Conservation (phyloP, 2,888 invertebrate genomes). For the Scaptomyza polygonia region DNA sequence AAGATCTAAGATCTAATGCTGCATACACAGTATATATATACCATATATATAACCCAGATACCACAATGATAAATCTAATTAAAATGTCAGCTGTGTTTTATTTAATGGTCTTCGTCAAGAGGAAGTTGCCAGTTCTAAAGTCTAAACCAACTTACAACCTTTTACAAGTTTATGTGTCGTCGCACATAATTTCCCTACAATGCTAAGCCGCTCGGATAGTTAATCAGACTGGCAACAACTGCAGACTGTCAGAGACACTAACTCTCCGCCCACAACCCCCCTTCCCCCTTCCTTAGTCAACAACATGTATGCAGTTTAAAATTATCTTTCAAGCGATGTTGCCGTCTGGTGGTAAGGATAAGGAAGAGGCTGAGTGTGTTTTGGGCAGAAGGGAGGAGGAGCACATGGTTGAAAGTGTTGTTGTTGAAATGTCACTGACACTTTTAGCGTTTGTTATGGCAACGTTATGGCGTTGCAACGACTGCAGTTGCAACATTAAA, state of each 20-base stretch:
- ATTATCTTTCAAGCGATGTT: slow-evolving; percentile 28
- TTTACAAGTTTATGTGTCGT: slow-evolving; percentile 4
- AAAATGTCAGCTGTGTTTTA: slow-evolving; percentile 16
- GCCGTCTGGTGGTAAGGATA: slow-evolving; percentile 1
- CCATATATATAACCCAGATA: neutral
- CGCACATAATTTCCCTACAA: slow-evolving; percentile 26
- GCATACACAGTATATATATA: neutral
- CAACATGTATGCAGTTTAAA: slow-evolving; percentile 12
- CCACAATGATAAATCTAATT: slow-evolving; percentile 19
- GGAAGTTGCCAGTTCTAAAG: slow-evolving; percentile 17
- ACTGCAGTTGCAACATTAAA: slow-evolving; percentile 50
- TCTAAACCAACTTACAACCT: slow-evolving; percentile 5
- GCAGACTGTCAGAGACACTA: slow-evolving; percentile 26
- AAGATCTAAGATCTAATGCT: neutral
- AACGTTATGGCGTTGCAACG: slow-evolving; percentile 15
- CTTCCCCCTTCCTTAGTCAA: neutral
- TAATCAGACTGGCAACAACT: slow-evolving; percentile 39
- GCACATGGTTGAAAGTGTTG: slow-evolving; percentile 29
- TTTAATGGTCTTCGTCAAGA: slow-evolving; percentile 15
- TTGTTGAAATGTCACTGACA: slow-evolving; percentile 62
- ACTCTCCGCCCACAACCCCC: neutral
- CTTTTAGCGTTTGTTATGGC: slow-evolving; percentile 45
- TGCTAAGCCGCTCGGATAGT: slow-evolving; percentile 37
- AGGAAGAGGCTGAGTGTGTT: slow-evolving; percentile 10
- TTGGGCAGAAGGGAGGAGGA: neutral